A percentile compares a stretch with the other conserved stretches of the same genome.
These are phyloP conservation scores for Pseudopleuronectes americanus DNA, from an alignment of 2,797 vertebrate species.

Conservation along the genomic window DNA sequence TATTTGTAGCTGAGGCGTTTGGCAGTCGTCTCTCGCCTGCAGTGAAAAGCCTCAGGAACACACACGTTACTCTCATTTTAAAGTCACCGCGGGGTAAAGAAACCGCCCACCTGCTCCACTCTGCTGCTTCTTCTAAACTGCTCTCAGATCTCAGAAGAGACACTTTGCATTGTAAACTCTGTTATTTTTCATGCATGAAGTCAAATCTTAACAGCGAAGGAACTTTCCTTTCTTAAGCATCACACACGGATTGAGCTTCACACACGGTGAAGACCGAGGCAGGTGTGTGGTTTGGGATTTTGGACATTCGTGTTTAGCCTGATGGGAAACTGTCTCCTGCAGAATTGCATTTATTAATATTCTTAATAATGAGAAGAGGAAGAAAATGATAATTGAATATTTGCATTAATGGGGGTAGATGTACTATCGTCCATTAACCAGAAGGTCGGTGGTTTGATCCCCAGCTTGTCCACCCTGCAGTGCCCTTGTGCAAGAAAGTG, in stretches of 20 bases:
- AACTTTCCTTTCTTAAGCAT: background rate
- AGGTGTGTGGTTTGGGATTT: no score
- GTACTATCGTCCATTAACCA: no score
- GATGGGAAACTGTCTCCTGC: no score
- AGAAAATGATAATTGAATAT: no score
- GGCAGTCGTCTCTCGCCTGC: constrained; percentile 36
- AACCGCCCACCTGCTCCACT: background rate
- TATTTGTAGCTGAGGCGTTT: constrained; percentile 36
- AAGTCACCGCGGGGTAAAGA: constrained; percentile 1
- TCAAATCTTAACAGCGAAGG: background rate
- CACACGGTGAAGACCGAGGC: background rate
- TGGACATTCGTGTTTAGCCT: no score
- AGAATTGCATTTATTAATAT: no score
- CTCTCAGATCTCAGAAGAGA: constrained; percentile 3
- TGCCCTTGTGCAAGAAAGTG: no score
- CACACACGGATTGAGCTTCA: background rate
- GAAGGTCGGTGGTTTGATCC: no score
- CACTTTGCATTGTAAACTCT: background rate
- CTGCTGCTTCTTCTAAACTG: constrained; percentile 3
- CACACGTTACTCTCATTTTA: constrained; percentile 28
- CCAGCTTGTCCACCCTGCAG: no score
- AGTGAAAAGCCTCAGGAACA: constrained; percentile 49
- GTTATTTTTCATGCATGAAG: background rate
- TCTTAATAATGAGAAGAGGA: no score
- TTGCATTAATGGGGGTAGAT: no score